Base-by-base conservation (phyloP, 2,888 invertebrate species). In the Cistogaster globosa region DNA sequence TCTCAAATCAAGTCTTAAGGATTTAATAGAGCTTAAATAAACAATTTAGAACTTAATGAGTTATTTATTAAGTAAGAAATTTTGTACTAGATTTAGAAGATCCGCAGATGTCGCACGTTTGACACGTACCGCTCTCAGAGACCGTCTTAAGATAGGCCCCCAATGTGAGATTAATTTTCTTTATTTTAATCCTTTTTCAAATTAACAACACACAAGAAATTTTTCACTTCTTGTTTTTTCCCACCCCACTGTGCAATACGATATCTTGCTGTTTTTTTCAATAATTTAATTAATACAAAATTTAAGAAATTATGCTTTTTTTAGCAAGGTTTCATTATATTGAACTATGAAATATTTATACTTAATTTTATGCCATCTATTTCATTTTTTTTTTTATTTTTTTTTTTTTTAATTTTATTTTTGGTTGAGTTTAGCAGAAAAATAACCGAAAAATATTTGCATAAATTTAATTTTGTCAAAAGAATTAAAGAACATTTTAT, bases 401-500 rank as follows among this genome's bases (percentile, higher is more conserved):
- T n/a, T n/a, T n/a, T n/a, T n/a, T n/a, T n/a, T n/a, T n/a, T n/a
- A n/a, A n/a, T n/a, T n/a, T n/a, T n/a, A n/a, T n/a, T n/a, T n/a
- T n/a, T n/a, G n/a, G n/a, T 26, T 18, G 71, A 9, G 14, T 71
- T 62, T 69, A 62, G 36, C 22, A 57, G 60, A 67, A 72, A 75
- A 84, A 65, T 69, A 67, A 84, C 20, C 57, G 26, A 83, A 62
- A 55, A 74, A 69, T 68, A 81, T 84, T 85, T 85, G 85, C 85
- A 85, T 85, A 85, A 85, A 85, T 84, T 84, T 84, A 68, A 81
- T 81, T 81, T 84, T 74, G 81, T 81, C 63, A 84, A 84, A 83
- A 81, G 84, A 84, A 74, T 82, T 85, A 82, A 82, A 78, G 82
- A 82, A 75, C 82, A 82, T 85, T 85, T 85, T 85, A 82, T 85